Evolutionary conservation across 2,113 vertebrate genomes (phyloP), one percentile per base, ranked within the genome.

Genomic region (Thamnaconus septentrionalis): DNA sequence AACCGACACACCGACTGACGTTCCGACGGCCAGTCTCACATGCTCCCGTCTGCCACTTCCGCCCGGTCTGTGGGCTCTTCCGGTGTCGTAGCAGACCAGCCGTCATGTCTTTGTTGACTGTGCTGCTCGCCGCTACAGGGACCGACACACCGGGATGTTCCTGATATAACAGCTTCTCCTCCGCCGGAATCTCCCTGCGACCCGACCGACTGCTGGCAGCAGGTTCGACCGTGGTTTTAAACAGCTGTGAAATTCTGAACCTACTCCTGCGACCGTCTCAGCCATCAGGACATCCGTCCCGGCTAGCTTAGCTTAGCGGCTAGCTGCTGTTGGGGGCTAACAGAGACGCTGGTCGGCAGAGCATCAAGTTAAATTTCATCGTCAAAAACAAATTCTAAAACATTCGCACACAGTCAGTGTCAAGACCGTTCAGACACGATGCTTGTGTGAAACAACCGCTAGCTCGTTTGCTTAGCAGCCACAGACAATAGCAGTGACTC

Each of bases 91-190:
- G 87, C 88, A 87, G 79, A 88, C 41, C 41, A 60, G 52, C 81
- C 86, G 86, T 85, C 87, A 89, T 58, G 81, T 87, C 88, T 90
- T 91, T 90, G 90, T 90, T 91, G 83, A 73, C 58, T 61, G 72
- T 59, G 61, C 52, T 3, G 18, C 12, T 46, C 39, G 6, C 18
- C 18, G 18, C 18, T 31, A 31, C 18, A 31, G 18, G 18, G 18
- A 31, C 18, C 18, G 18, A 31, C 18, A 31, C 18, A 31, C 18
- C 18, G 18, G 18, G 18, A 31, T 31, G 18, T 31, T 31, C 18
- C 18, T 31, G 18, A 31, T 31, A 31, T 31, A 31, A 31, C 18
- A 31, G 18, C 18, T 31, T 31, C 18, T 31, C 18, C 18, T 31
- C 18, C 18, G 18, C 18, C 18, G 18, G 18, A 31, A 31, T 31